Base-by-base conservation (phyloP, 1,140 invertebrate species). In the Drosophila ogumai region DNA sequence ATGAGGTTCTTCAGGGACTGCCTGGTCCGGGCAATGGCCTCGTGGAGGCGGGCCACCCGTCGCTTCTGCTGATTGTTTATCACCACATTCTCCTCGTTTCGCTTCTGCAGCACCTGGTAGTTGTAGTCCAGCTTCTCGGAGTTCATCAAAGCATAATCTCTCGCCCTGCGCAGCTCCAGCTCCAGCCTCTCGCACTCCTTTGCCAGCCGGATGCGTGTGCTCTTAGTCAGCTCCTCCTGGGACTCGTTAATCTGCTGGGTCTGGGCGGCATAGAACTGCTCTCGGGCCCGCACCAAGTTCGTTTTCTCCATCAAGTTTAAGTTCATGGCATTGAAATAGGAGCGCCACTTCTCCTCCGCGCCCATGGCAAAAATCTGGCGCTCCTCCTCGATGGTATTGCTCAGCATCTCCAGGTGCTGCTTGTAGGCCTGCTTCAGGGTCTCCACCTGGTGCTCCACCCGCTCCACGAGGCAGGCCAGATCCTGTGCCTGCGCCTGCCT, bases 91-190 rank as follows among this genome's bases (percentile, higher is more conserved):
- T 98, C 97, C 65, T 97, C 96, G 86, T 98, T 97, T 7, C 97
- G 93, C 90, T 96, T 96, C 92, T 97, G 97, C 32, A 98, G 87
- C 13, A 98, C 95, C 64, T 94, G 94, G 86, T 97, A 98, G 92
- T 97, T 98, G 76, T 98, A 98, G 81, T 97, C 96, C 22, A 98
- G 93, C 91, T 98, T 98, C 91, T 98, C 97, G 6, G 95, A 95
- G 84, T 98, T 98, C 71, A 98, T 94, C 6, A 95, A 86, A 19
- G 94, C 94, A 13, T 93, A 93, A 6, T 95, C 94, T 91, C 97
- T 96, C 47, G 97, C 95, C 73, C 95, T 95, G 80, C 97, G 95
- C 28, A 98, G 90, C 88, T 98, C 95, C 65, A 96, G 95, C 84
- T 98, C 95, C 9, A 98, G 91, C 19, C 94, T 94, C 91, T 97